Evolutionary conservation across 2,797 vertebrate genomes (phyloP).

Genomic region (Apogon hyalosoma): DNA sequence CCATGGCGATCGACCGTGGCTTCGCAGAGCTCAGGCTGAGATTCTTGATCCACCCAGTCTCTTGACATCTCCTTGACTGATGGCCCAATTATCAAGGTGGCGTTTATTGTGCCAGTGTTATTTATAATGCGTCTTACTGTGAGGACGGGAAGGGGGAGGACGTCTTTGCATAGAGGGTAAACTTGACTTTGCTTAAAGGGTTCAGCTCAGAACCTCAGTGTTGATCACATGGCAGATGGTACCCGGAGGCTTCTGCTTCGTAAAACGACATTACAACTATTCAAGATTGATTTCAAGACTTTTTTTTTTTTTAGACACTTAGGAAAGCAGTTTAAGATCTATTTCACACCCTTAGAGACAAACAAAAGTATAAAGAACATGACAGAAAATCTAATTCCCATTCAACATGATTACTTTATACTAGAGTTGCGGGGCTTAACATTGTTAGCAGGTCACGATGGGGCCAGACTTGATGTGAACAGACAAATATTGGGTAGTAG

Average conservation of each 20-base stretch:
- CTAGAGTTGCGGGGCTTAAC: too few species aligned
- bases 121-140: conserved; percentile 89
- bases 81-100: conserved; percentile 86
- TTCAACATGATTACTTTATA: too few species aligned
- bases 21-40: conserved; percentile 53
- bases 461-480: too few species aligned
- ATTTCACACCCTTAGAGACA: too few species aligned
- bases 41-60: conserved; percentile 70
- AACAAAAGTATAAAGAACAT: too few species aligned
- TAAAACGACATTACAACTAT: not conserved
- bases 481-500: too few species aligned
- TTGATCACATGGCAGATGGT: conserved; percentile 45
- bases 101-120: conserved; percentile 88
- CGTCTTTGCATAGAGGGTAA: conserved; percentile 79
- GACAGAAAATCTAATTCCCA: too few species aligned
- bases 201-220: conserved; percentile 74
- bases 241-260: too few species aligned
- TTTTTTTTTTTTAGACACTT: too few species aligned
- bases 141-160: conserved; percentile 41
- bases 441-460: too few species aligned
- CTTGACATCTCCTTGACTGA: conserved; percentile 84
- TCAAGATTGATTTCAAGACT: too few species aligned
- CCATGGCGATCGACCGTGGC: conserved; percentile 19
- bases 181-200: conserved; percentile 82
- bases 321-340: too few species aligned